Evolutionary conservation across 2,888 invertebrate genomes (phyloP).

Genomic region (Mesochorus sp.): DNA sequence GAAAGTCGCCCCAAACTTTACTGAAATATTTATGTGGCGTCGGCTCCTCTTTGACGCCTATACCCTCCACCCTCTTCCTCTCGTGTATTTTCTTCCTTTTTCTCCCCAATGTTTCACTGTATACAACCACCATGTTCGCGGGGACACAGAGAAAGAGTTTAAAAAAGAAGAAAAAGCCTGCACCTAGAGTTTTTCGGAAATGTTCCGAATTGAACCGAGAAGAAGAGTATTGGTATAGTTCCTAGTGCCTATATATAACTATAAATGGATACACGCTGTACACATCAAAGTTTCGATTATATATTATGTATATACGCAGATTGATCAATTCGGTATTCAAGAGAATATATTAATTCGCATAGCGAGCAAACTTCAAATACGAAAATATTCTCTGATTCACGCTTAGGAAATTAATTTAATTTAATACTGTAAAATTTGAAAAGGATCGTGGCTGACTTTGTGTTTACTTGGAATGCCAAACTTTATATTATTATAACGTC

Average conservation of each 20-base stretch:
- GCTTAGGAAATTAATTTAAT: neutral
- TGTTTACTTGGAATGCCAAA: no score
- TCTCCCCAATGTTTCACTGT: neutral
- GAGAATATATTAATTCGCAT: constrained; percentile 47
- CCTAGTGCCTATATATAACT: neutral
- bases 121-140: neutral
- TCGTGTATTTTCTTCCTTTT: no score
- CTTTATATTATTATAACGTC: neutral
- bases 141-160: neutral
- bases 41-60: constrained; percentile 61
- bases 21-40: constrained; percentile 64
- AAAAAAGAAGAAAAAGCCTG: neutral
- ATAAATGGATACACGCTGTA: neutral
- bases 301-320: constrained; percentile 3
- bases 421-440: no score
- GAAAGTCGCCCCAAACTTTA: constrained; percentile 60
- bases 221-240: neutral
- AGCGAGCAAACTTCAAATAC: neutral
- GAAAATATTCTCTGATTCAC: neutral
- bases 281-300: neutral
- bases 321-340: constrained; percentile 12
- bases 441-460: no score
- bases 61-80: neutral
- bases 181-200: constrained; percentile 25
- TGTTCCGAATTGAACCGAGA: constrained; percentile 43